Evolutionary conservation across 2,888 invertebrate genomes (phyloP).

Genomic region (Drosophila nr. fundita): DNA sequence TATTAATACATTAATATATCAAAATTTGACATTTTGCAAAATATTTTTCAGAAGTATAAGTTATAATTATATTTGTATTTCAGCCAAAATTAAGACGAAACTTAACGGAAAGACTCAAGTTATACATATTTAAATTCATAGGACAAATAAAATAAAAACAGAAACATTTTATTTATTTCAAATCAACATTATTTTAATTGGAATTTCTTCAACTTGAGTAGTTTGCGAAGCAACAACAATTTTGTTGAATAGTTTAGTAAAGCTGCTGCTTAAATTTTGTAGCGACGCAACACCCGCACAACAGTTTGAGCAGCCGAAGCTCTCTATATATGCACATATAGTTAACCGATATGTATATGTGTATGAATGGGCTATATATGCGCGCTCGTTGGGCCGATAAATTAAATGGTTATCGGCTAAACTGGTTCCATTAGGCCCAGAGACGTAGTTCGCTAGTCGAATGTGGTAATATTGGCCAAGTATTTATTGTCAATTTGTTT

Average conservation of each 20-base stretch:
- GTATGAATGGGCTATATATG: conserved; percentile 1
- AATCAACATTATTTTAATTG: neutral
- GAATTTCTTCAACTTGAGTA: neutral
- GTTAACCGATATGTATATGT: conserved; percentile 4
- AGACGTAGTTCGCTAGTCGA: conserved; percentile 23
- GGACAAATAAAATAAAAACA: neutral
- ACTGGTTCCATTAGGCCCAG: conserved; percentile 76
- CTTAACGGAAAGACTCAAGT: neutral
- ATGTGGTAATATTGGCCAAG: conserved; percentile 30
- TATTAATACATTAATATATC: neutral
- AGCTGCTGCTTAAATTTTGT: conserved; percentile 37
- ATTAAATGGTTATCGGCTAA: conserved; percentile 68
- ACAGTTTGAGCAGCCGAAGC: conserved; percentile 4
- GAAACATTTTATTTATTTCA: neutral
- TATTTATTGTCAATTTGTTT: conserved; percentile 68
- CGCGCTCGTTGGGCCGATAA: conserved; percentile 61
- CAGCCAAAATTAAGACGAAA: neutral
- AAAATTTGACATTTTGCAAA: neutral
- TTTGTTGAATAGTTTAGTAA: conserved; percentile 44
- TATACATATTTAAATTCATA: neutral
- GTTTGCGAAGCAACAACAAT: neutral
- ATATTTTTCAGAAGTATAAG: neutral
- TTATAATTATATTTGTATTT: neutral
- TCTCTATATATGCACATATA: conserved; percentile 19
- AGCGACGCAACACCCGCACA: conserved; percentile 66